Base-by-base conservation (phyloP, 2,888 invertebrate species). In the Catocala fraxini region DNA sequence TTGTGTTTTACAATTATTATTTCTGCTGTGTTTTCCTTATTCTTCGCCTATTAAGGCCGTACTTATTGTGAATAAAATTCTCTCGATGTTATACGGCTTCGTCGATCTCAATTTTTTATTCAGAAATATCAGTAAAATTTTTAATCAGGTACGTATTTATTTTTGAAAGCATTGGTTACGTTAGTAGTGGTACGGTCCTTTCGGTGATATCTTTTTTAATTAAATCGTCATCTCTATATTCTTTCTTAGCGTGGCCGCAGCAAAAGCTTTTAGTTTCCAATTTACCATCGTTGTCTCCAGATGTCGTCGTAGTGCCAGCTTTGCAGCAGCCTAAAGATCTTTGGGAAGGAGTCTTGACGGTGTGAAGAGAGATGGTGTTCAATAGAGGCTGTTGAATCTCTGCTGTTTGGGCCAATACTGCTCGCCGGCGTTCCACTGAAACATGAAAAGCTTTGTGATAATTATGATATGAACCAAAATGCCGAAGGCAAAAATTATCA, bases 401-500 rank as follows among this genome's bases (percentile, higher is more conserved):
- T 2, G 42, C 10, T n/a, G 49, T 56, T 54, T 59, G 63, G 4
- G 57, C 7, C 2, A 73, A 13, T 0, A 59, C 51, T 5, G 60
- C 63, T 59, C 63, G 73, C 10, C 78, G 77, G 4, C 65, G 79
- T 51, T 70, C 71, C 9, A 77, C 83, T 83, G 69, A 45, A 68
- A 61, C 10, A 7, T 35, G 11, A 52, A 51, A 46, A 25, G 25
- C 25, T 1, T 25, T 25, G 25, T 25, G 25, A 25, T 25, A 25
- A 25, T 25, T 25, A 3, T 25, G 25, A 25, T 25, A 25, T 25
- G 25, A 25, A 25, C 3, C 25, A 25, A 25, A 25, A 25, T 25
- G 25, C 25, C 25, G 25, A 4, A 25, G 25, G 25, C 1, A 1
- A 3, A 25, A 25, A 1, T 25, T 25, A 25, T 25, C 25, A 25